Conservation (phyloP, 2,888 invertebrate genomes). For the Cosmia trapezina region DNA sequence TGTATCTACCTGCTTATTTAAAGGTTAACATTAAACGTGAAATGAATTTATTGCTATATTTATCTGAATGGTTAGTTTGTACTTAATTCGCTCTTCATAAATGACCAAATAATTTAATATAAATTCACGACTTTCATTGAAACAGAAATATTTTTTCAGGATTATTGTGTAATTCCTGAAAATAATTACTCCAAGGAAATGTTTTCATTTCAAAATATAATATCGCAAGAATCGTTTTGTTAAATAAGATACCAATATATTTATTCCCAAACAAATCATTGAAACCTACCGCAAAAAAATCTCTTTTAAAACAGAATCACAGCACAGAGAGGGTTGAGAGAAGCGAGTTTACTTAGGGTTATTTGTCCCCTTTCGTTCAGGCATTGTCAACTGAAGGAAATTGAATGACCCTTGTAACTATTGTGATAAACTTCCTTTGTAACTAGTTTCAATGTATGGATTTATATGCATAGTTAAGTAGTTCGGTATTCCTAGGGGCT, state of each 20-base stretch:
- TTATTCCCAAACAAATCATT: conserved; percentile 9
- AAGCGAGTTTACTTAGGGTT: conserved; percentile 66
- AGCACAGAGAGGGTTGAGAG: conserved; percentile 42
- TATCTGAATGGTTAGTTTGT: neutral
- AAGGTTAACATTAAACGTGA: neutral
- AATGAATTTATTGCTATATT: no score
- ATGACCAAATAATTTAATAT: no score
- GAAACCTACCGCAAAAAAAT: conserved; percentile 13
- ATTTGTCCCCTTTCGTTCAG: conserved; percentile 63
- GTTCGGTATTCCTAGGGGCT: conserved; percentile 47
- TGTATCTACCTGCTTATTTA: neutral
- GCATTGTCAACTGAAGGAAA: conserved; percentile 68
- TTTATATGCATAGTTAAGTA: conserved; percentile 67
- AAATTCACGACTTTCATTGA: no score
- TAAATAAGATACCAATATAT: neutral
- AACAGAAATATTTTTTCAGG: no score
- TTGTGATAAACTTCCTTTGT: conserved; percentile 68
- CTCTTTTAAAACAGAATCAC: conserved; percentile 34
- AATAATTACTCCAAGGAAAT: neutral
- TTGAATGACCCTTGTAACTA: conserved; percentile 70
- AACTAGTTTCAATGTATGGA: conserved; percentile 64
- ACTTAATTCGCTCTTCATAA: no score
- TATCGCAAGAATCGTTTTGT: neutral
- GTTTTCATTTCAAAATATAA: neutral
- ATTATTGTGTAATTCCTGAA: neutral